Conservation (phyloP, 2,113 vertebrate species). For the Stictonetta naevosa region DNA sequence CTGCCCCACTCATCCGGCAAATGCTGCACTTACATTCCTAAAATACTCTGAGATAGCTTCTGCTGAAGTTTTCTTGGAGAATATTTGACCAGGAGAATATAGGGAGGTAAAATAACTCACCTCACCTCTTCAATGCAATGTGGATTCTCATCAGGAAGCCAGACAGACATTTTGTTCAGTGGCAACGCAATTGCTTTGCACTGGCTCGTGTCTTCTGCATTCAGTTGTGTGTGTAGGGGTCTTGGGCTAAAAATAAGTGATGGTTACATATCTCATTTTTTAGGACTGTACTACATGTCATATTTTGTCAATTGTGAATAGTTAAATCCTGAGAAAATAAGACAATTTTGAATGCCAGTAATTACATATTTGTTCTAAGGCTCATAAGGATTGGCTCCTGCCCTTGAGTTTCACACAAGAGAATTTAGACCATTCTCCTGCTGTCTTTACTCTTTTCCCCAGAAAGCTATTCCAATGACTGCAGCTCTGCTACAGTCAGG, state of each 20-base stretch:
- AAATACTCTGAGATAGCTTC: not conserved
- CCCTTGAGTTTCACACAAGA: not conserved
- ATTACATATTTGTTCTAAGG: constrained; percentile 35
- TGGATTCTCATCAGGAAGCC: not conserved
- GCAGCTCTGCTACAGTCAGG: constrained; percentile 68
- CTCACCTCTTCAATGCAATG: not conserved
- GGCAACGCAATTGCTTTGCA: not conserved
- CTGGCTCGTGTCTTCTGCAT: not conserved
- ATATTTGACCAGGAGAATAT: not conserved
- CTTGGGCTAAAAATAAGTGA: not conserved
- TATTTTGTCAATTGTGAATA: constrained; percentile 37
- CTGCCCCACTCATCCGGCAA: not conserved
- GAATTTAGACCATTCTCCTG: constrained; percentile 42
- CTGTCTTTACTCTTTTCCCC: constrained; percentile 59
- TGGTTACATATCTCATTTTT: constrained; percentile 24
- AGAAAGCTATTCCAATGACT: constrained; percentile 75
- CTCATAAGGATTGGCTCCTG: constrained; percentile 3
- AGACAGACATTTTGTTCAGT: not conserved
- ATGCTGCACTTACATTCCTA: accelerated
- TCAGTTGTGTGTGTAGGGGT: not conserved
- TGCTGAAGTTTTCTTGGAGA: not conserved
- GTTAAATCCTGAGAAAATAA: constrained; percentile 26
- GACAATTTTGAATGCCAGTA: constrained; percentile 1
- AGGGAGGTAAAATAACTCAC: not conserved
- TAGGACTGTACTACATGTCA: constrained; percentile 10